A percentile compares a stretch with the other conserved stretches of the same genome.
Conservation (phyloP, 1,140 invertebrate genomes). For the Galendromus occidentalis region DNA sequence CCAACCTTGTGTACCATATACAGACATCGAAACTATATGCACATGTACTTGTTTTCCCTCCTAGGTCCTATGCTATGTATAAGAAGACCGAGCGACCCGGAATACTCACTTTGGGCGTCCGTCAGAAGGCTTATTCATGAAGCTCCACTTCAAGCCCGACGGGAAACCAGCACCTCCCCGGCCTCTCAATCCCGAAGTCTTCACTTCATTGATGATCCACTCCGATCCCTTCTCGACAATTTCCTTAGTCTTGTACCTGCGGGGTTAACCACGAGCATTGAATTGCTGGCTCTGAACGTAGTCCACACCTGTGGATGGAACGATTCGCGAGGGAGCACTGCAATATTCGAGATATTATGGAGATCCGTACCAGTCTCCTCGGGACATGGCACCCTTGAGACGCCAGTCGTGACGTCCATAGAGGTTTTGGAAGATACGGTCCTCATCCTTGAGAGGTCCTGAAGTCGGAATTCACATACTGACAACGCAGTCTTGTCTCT, state of each 20-base stretch:
- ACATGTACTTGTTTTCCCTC: too few species aligned
- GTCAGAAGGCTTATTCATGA: constrained; percentile 97
- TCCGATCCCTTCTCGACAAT: constrained; percentile 83
- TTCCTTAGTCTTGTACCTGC: constrained; percentile 99
- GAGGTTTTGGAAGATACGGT: constrained; percentile 92
- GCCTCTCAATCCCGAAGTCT: constrained; percentile 79
- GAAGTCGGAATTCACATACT: neutral
- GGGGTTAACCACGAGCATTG: too few species aligned
- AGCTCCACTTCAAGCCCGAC: constrained; percentile 98
- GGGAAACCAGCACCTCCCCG: constrained; percentile 96
- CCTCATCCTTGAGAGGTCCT: constrained; percentile 66
- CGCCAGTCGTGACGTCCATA: constrained; percentile 96
- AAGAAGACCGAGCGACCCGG: too few species aligned
- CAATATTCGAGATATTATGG: neutral
- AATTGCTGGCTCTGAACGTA: too few species aligned
- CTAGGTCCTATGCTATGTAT: too few species aligned
- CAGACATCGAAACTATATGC: too few species aligned
- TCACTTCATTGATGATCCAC: constrained; percentile 94
- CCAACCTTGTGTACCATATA: too few species aligned
- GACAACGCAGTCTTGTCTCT: too few species aligned
- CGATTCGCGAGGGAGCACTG: neutral
- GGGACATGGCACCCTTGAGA: constrained; percentile 67
- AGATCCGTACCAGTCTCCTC: constrained; percentile 31
- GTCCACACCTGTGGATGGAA: too few species aligned
- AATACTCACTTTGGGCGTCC: constrained; percentile 32